Base-by-base conservation (phyloP, 2,797 vertebrate species). In the Crocodylus rhombifer region DNA sequence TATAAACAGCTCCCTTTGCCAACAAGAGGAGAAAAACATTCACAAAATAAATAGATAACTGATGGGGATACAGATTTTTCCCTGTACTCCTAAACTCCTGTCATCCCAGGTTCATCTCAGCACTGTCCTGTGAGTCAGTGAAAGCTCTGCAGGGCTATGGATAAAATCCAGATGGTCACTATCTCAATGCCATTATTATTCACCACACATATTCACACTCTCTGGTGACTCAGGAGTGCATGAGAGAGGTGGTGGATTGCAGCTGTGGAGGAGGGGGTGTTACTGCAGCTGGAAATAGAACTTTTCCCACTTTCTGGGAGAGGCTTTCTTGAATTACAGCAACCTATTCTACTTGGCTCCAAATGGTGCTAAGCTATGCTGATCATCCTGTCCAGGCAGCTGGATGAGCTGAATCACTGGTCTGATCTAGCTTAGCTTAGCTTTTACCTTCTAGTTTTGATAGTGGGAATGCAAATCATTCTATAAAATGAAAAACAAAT, bases 31-130 rank as follows among this genome's bases (percentile, higher is more conserved):
- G 71, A 88, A 74, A 33, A 85, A 4, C 55, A 74, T 89, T 77
- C 91, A 76, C 15, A 4, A 88, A 95, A 91, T 88, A 95, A 91
- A 91, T 55, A 88, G 92, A 73, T 80, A 83, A 85, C 21, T 77
- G 93, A 90, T 2, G 5, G 60, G 79, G 65, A 61, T 58, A 67
- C 71, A 77, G 67, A 71, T 61, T 21, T 36, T 90, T 10, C 0
- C 89, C 88, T 88, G 69, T 26, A 58, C 56, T 83, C 81, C 83
- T 89, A 69, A 87, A 67, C 90, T 80, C 10, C 28, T 73, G 62
- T 56, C 85, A 55, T 71, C 60, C 58, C 79, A 88, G 91, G 60
- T 62, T 65, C 30, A 80, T 79, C 23, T 75, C 28, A 90, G 21
- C 15, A 14, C 28, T 56, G 85, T 55, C 81, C 84, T 60, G 2